Conservation (phyloP, 2,113 vertebrate species). For the Xyrauchen texanus region DNA sequence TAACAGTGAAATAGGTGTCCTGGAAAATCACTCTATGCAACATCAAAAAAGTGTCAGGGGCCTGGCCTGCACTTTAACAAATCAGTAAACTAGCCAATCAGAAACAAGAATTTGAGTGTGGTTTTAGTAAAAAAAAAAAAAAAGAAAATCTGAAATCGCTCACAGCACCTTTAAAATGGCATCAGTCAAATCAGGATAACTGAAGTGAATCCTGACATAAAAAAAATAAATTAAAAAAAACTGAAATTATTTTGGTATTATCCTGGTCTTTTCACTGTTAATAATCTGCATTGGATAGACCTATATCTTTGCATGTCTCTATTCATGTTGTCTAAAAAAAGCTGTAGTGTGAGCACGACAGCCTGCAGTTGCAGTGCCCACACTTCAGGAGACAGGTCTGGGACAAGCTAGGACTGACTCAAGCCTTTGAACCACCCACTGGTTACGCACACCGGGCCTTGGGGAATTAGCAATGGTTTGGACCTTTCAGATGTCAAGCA, state of each 20-base stretch:
- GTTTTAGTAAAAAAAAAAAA: no score
- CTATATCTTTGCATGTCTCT: not conserved
- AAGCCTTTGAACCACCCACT: constrained; percentile 73
- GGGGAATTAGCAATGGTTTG: constrained; percentile 68
- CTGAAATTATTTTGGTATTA: not conserved
- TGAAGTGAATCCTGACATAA: no score
- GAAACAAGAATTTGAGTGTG: no score
- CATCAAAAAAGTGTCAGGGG: no score
- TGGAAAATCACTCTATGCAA: no score
- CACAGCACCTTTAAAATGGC: no score
- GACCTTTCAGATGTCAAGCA: constrained; percentile 64
- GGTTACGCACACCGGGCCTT: constrained; percentile 61
- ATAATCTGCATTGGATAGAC: not conserved
- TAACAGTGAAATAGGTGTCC: no score
- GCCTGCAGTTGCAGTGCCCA: constrained; percentile 62
- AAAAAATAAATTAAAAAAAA: not conserved
- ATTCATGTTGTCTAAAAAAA: constrained; percentile 35
- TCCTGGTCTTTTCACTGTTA: no score
- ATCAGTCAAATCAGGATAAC: no score
- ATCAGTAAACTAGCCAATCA: no score
- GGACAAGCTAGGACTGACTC: constrained; percentile 60
- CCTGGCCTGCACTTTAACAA: no score
- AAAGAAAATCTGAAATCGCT: no score
- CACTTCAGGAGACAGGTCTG: constrained; percentile 60
- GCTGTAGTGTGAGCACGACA: constrained; percentile 54